These are phyloP conservation scores for Natrix natrix DNA, from an alignment of 2,797 vertebrate genomes.

Conservation along the genomic window DNA sequence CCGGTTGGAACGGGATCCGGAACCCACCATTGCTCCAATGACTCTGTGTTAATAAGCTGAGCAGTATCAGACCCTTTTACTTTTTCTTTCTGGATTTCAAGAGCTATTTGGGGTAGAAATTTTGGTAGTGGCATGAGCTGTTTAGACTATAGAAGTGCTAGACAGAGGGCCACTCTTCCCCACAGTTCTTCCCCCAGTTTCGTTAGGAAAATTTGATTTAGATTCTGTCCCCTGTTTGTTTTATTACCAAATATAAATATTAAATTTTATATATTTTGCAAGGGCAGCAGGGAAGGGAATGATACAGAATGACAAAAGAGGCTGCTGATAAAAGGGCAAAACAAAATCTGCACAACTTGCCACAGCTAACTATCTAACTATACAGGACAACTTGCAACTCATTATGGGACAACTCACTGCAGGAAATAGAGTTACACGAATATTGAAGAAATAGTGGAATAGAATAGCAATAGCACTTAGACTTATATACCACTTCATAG, in stretches of 20 bases:
- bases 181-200: background rate
- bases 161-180: background rate
- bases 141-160: background rate
- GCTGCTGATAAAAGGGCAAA: accelerated
- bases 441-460: too few species aligned
- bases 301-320: background rate
- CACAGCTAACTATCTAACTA: too few species aligned
- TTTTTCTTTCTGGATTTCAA: background rate
- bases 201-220: background rate
- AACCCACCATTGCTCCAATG: background rate
- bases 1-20: too few species aligned
- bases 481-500: too few species aligned
- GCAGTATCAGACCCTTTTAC: background rate
- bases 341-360: accelerated
- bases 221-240: background rate
- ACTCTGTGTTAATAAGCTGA: background rate
- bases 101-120: background rate
- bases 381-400: too few species aligned
- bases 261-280: background rate
- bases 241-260: background rate
- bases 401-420: too few species aligned
- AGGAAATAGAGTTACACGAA: too few species aligned
- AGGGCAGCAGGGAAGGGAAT: background rate
- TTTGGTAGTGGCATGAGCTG: background rate
- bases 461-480: background rate